Conservation (phyloP, 2,888 invertebrate species). For the Noctua comes region DNA sequence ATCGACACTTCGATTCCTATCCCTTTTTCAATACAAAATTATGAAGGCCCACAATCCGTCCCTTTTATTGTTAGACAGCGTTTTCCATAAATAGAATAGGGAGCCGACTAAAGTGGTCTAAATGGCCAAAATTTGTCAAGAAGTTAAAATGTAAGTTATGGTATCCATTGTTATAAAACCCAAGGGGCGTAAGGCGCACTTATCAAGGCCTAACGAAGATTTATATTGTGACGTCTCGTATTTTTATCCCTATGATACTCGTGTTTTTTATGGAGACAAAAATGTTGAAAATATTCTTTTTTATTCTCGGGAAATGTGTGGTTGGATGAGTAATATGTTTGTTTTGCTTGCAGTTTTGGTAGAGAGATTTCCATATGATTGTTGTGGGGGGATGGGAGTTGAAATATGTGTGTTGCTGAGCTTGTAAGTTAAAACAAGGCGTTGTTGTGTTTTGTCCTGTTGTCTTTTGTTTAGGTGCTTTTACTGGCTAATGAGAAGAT, state of each 20-base stretch:
- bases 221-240: slow-evolving; percentile 74
- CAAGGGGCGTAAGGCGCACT: slow-evolving; percentile 74
- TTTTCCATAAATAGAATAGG: slow-evolving; percentile 58
- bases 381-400: background rate
- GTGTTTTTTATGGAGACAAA: slow-evolving; percentile 63
- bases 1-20: background rate
- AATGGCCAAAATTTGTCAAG: slow-evolving; percentile 79
- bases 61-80: slow-evolving; percentile 53
- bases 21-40: slow-evolving; percentile 24
- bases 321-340: slow-evolving; percentile 59
- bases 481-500: background rate
- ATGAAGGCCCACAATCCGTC: slow-evolving; percentile 22
- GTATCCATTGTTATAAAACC: slow-evolving; percentile 74
- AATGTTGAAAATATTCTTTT: slow-evolving; percentile 67
- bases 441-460: background rate
- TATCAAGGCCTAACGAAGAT: slow-evolving; percentile 82
- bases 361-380: slow-evolving; percentile 32
- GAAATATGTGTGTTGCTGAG: slow-evolving; percentile 18
- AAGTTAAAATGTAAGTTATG: slow-evolving; percentile 80
- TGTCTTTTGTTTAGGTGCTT: background rate
- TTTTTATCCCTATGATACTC: slow-evolving; percentile 60
- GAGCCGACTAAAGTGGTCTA: slow-evolving; percentile 71
- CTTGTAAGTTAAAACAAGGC: background rate
- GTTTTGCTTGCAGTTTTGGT: slow-evolving; percentile 54
- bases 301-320: slow-evolving; percentile 57